Evolutionary conservation across 2,797 vertebrate genomes (phyloP), one percentile per base, ranked within the genome.

Genomic region (Gouania willdenowi): DNA sequence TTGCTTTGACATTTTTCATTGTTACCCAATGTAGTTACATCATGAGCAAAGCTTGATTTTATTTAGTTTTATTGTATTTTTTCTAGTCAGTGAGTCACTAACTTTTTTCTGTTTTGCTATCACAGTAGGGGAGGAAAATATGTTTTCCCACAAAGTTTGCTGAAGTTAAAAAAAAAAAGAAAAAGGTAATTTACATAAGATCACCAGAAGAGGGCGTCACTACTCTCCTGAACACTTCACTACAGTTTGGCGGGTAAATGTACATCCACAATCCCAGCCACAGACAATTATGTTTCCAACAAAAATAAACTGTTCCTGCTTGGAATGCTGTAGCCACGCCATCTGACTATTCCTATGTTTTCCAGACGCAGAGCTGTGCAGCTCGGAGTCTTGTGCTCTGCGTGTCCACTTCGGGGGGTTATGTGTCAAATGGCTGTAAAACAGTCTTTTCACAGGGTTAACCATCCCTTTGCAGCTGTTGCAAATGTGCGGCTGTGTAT

Each of bases 221-320:
- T 53, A 30, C 28, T 67, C 44, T 36, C 50, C 25, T 25, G 14
- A 40, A 12, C 35, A 22, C 44, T 65, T 52, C 26, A 44, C 65
- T 61, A 57, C 65, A 65, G 66, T 75, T 71, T 67, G 70, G 69
- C 51, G 48, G 67, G 69, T 67, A 72, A 77, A 50, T 75, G 63
- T 51, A 45, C 76, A 74, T 85, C 76, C 71, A 83, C 81, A 81
- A 78, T 46, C 57, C 51, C 65, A 55, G 79, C 84, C 85, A 88
- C 81, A 87, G 83, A 88, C 84, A 87, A 78, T 85, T 83, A 79
- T 79, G 66, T 73, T 85, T 87, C 81, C 81, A 87, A 71, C 75
- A 46, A 88, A 88, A 88, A 88, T 78, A 87, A 87, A 82, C 79
- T 73, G 49, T 78, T 77, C 69, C 63, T 54, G 71, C 68, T 70